These are phyloP conservation scores for Oxyteleia sp. DNA, from an alignment of 2,888 invertebrate species.

Conservation along the genomic window DNA sequence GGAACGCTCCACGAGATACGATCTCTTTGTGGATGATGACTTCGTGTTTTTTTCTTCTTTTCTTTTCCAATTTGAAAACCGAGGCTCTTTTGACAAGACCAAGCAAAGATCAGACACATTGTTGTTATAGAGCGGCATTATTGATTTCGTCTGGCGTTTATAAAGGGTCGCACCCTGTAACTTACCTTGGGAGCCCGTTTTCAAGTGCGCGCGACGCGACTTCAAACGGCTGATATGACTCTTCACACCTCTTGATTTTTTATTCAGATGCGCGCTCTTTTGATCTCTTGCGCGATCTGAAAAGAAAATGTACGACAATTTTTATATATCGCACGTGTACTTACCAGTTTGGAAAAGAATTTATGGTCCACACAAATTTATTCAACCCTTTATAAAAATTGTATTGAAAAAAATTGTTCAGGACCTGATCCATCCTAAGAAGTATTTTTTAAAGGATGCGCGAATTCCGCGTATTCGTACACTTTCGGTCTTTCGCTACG, in stretches of 20 bases:
- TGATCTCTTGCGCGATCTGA: constrained; percentile 6
- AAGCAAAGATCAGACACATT: constrained; percentile 56
- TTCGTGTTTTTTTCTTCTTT: neutral
- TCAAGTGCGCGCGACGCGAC: constrained; percentile 58
- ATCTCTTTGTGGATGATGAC: neutral
- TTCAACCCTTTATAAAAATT: too few relatives aligned
- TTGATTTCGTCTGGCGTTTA: constrained; percentile 80
- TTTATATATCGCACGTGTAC: too few relatives aligned
- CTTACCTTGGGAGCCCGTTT: constrained; percentile 60
- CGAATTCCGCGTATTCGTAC: too few relatives aligned
- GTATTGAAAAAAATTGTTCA: too few relatives aligned
- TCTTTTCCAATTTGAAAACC: constrained; percentile 19
- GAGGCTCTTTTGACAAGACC: constrained; percentile 19
- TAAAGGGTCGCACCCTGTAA: constrained; percentile 58
- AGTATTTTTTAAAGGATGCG: too few relatives aligned
- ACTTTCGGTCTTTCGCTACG: too few relatives aligned
- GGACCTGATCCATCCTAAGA: too few relatives aligned
- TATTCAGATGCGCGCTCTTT: constrained; percentile 40
- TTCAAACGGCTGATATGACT: constrained; percentile 59
- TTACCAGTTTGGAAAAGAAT: too few relatives aligned
- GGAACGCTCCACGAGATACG: neutral
- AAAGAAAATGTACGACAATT: too few relatives aligned
- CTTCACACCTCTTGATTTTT: constrained; percentile 59
- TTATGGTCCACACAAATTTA: too few relatives aligned
- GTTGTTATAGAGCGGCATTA: constrained; percentile 75